Percentiles rank a stretch among this genome's conserved stretches.
phyloP scores from a whole-genome alignment of 2,797 vertebrate species.

The Paguma larvata region DNA sequence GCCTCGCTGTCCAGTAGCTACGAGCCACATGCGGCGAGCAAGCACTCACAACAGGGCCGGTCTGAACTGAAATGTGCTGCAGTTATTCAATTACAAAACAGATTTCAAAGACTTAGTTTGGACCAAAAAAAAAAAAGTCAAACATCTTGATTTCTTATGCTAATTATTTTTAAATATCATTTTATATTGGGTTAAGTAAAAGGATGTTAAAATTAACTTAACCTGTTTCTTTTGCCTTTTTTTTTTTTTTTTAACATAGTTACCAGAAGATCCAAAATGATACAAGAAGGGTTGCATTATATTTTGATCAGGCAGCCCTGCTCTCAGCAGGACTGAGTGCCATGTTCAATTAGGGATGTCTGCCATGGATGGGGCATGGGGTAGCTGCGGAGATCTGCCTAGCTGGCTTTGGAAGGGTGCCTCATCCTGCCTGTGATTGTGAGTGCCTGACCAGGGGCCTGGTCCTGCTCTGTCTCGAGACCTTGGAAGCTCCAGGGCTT shows the following conservation, averaged over 20 bases:
- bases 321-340: neutral
- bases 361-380: neutral
- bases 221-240: neutral
- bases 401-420: neutral
- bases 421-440: neutral
- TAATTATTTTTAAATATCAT: neutral
- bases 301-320: neutral
- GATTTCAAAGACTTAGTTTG: neutral
- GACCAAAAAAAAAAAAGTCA: neutral
- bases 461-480: neutral
- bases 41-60: neutral
- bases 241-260: neutral
- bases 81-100: neutral
- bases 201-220: neutral
- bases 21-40: accelerated
- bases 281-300: accelerated
- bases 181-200: neutral
- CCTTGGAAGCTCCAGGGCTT: neutral
- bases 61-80: neutral
- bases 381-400: neutral
- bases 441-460: neutral
- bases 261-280: neutral
- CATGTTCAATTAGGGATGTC: neutral
- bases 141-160: neutral
- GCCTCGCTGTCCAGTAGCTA: accelerated